Evolutionary conservation across 1,140 invertebrate genomes (phyloP), one percentile per base, ranked within the genome.

Genomic region (Paraescarpia echinospica): DNA sequence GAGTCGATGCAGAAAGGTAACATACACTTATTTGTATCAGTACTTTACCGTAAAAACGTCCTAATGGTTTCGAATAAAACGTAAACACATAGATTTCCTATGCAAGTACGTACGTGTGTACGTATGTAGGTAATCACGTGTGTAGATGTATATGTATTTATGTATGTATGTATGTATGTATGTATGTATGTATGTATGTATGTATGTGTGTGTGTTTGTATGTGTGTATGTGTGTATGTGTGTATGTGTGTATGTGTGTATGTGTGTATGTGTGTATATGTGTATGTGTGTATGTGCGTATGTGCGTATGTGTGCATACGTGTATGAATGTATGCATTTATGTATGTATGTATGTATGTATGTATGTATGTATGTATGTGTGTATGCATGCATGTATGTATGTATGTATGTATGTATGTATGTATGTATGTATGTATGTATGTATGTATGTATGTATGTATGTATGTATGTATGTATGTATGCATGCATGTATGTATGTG

Each of bases 381-480:
- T 35, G 89, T 33, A 35, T 90, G 22, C 89, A 35, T 33, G 89
- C 8, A 35, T 90, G 35, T 33, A 90, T 33, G 34, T 18, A 34
- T 90, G 27, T 22, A 90, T 90, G 89, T 33, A 34, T 34, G 18
- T 22, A 35, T 22, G n/a, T 33, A 90, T 77, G n/a, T 31, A 90
- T 35, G 35, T 18, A 33, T 90, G 35, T 22, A 90, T 90, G 35
- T 90, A 90, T 90, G 35, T 33, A 90, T 90, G n/a, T 1, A 90
- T 90, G 18, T 33, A 90, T 90, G 35, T 90, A 90, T 90, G 35
- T 33, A 90, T 90, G 35, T 90, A 90, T 90, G 35, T 90, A 90
- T 31, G 35, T 90, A 90, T 31, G n/a, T 33, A 90, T 90, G 89
- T 33, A 35, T 33, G n/a, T 90, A 35, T 90, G 89, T 33, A 35